Conservation (phyloP, 2,888 invertebrate species). For the Leptinotarsa tumamoca region DNA sequence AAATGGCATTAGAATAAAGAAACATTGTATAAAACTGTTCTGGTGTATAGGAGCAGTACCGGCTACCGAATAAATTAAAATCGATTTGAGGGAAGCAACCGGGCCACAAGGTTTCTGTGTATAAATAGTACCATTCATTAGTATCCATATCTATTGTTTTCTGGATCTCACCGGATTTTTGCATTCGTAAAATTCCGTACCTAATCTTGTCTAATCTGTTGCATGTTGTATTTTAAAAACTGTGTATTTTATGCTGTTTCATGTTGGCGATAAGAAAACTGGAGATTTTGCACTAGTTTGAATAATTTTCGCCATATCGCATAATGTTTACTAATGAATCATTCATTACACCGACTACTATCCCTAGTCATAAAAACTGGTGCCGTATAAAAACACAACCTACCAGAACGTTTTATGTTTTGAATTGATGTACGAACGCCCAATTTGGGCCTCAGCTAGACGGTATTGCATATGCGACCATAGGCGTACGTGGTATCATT, state of each 20-base stretch:
- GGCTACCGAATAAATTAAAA: too few relatives aligned
- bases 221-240: neutral
- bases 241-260: neutral
- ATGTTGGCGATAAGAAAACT: constrained; percentile 11
- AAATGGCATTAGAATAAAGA: too few relatives aligned
- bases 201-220: neutral
- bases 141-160: neutral
- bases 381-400: constrained; percentile 34
- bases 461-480: neutral
- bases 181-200: neutral
- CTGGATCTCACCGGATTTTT: neutral
- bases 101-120: too few relatives aligned
- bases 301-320: constrained; percentile 20
- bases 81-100: too few relatives aligned
- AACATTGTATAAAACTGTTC: too few relatives aligned
- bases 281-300: constrained; percentile 23
- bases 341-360: constrained; percentile 31
- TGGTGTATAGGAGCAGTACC: too few relatives aligned
- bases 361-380: constrained; percentile 28
- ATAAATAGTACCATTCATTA: neutral
- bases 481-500: neutral
- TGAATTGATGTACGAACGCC: constrained; percentile 20
- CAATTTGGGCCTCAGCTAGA: constrained; percentile 29
- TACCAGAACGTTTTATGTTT: constrained; percentile 27
- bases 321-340: constrained; percentile 31